Base-by-base conservation (phyloP, 2,888 invertebrate genomes). In the Pimpla rufipes region DNA sequence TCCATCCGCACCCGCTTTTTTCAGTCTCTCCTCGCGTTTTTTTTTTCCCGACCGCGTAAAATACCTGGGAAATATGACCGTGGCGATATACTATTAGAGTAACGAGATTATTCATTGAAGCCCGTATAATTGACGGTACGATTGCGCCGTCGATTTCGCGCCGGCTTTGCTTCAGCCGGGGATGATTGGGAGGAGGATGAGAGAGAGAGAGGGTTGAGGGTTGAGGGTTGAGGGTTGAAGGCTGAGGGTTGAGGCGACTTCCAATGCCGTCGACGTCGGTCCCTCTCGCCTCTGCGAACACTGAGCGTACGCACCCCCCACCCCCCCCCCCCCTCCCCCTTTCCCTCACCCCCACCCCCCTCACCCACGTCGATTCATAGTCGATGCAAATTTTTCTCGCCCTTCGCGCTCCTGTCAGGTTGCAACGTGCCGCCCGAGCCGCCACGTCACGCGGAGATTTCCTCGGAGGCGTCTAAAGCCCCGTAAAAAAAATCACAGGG, bases 401-500 rank as follows among this genome's bases (percentile, higher is more conserved):
- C 35, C 71, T 59, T 77, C 59, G 50, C 52, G 62, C 23, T 73
- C 57, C 81, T 81, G 67, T 77, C 81, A 59, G 77, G 59, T 67
- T 21, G 71, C 76, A 66, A 64, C 50, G 45, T 55, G 42, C 70
- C 57, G 67, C 67, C 50, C 74, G 40, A 62, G 75, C 55, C 71
- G 29, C 84, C 85, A 85, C 87, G 85, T 86, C 83, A 82, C 81
- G n/a, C n/a, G 85, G 86, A 90, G 90, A 90, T 90, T 90, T 90
- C 88, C 90, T 89, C 88, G 85, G 88, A 90, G 90, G 88, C 86
- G 88, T 88, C 79, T 76, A 73, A 62, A 83, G 42, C 57, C 45
- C 67, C 37, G 8, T 55, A 71, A 62, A 81, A 78, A 67, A 76
- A 77, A 75, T 37, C 55, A 67, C 21, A 52, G 29, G 37, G n/a